These are phyloP conservation scores for Sinopyrophorus schimmeli DNA, from an alignment of 2,888 invertebrate species.

Conservation along the genomic window DNA sequence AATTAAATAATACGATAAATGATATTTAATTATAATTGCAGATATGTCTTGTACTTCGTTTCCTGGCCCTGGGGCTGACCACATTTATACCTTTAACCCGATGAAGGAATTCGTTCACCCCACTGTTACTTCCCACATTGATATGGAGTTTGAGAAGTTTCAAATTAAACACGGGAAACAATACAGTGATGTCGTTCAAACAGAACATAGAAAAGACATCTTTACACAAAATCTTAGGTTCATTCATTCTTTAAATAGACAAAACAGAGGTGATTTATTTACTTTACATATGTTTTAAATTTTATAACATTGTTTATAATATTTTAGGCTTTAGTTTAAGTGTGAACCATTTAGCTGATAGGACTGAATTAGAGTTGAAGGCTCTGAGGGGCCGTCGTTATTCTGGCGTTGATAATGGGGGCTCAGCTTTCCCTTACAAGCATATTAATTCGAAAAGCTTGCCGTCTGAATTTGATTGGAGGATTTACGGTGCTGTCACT, in stretches of 20 bases:
- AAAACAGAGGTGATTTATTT: constrained; percentile 47
- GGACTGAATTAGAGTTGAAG: constrained; percentile 74
- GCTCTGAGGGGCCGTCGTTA: constrained; percentile 71
- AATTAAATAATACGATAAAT: neutral
- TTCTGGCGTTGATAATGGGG: constrained; percentile 72
- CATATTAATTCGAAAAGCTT: constrained; percentile 58
- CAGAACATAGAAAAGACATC: constrained; percentile 69
- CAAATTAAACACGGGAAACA: constrained; percentile 70
- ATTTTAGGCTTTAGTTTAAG: constrained; percentile 69
- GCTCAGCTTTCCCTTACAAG: constrained; percentile 77
- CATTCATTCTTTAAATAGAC: constrained; percentile 49
- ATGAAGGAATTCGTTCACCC: constrained; percentile 88
- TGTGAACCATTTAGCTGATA: constrained; percentile 88
- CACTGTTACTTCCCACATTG: constrained; percentile 69
- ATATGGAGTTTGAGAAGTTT: constrained; percentile 76
- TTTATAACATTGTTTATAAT: constrained; percentile 7
- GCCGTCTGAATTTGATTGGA: constrained; percentile 86
- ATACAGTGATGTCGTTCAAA: constrained; percentile 70
- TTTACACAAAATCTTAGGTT: constrained; percentile 87
- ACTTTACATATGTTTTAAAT: no score
- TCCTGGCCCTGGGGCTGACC: constrained; percentile 82
- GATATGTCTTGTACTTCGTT: constrained; percentile 74
- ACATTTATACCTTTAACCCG: constrained; percentile 86
- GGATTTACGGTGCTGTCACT: constrained; percentile 88
- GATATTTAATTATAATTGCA: constrained; percentile 47